Conservation (phyloP, 1,140 invertebrate species). For the Brachionus koreanus region DNA sequence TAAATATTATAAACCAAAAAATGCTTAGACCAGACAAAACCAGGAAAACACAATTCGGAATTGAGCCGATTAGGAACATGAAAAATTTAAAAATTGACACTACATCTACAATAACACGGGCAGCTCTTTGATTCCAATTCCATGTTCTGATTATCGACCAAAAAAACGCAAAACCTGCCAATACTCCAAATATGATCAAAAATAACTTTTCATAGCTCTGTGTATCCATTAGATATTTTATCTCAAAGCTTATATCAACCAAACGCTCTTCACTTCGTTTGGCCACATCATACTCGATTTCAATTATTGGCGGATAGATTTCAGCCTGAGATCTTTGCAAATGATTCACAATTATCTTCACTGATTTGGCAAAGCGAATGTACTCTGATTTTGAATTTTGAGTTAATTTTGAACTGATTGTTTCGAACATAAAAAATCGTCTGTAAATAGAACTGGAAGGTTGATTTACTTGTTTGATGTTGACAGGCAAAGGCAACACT, state of each 20-base stretch:
- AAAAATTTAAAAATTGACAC: constrained; percentile 42
- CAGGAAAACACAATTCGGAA: background rate
- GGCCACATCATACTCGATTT: constrained; percentile 22
- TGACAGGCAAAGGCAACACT: background rate
- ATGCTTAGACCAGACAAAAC: background rate
- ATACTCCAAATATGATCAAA: background rate
- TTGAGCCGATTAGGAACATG: background rate
- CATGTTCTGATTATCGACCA: background rate
- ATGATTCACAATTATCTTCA: background rate
- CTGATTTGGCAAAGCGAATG: constrained; percentile 30
- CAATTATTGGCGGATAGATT: constrained; percentile 27
- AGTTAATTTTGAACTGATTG: background rate
- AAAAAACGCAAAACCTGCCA: background rate
- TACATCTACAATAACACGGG: background rate
- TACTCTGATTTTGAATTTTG: background rate
- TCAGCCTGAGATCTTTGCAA: background rate
- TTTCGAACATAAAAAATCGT: constrained; percentile 34
- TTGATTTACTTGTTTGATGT: background rate
- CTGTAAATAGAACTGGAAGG: background rate
- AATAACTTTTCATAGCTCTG: background rate
- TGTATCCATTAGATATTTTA: background rate
- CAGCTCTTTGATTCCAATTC: constrained; percentile 36
- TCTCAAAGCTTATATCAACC: constrained; percentile 26
- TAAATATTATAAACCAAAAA: constrained; percentile 25
- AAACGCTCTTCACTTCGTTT: background rate